Percentiles rank a stretch among this genome's conserved stretches.
These are phyloP conservation scores for Tyrannus savana DNA, from an alignment of 2,113 vertebrate genomes.

Conservation along the genomic window DNA sequence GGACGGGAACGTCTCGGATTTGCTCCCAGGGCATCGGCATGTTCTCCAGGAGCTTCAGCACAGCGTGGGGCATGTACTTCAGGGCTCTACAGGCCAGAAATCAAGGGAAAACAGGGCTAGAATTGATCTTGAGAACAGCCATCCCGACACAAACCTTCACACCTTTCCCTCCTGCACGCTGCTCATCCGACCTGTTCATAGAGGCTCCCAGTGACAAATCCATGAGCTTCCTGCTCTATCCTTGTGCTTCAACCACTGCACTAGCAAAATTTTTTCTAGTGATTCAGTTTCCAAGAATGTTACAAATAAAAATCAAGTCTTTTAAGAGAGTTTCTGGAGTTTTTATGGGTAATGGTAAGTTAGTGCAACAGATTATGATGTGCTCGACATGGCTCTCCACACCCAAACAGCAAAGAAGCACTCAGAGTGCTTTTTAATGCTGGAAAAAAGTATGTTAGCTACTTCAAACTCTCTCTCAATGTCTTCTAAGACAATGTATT, in stretches of 20 bases:
- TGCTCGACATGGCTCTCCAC: fast-evolving
- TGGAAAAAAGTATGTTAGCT: fast-evolving
- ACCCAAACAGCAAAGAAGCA: not conserved
- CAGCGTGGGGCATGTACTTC: constrained; percentile 99
- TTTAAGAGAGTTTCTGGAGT: not conserved
- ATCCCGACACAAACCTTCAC: not conserved
- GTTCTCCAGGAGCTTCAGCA: constrained; percentile 97
- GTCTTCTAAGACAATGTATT: fast-evolving
- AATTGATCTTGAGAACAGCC: not conserved
- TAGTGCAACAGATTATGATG: fast-evolving
- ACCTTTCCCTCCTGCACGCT: not conserved
- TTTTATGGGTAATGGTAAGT: fast-evolving
- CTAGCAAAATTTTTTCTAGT: not conserved
- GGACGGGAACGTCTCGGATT: constrained; percentile 93
- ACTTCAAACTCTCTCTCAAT: fast-evolving
- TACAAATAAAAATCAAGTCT: fast-evolving
- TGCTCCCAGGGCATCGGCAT: constrained; percentile 99
- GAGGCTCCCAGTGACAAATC: not conserved
- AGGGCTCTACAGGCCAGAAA: constrained; percentile 80
- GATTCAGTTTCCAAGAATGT: fast-evolving
- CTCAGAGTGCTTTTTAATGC: fast-evolving
- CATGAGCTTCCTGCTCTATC: fast-evolving
- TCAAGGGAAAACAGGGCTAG: not conserved
- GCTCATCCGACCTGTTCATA: not conserved
- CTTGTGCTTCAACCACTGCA: not conserved